Percentiles rank a stretch among this genome's conserved stretches.
Conservation (phyloP, 2,888 invertebrate genomes). For the Diadegma fenestrale region DNA sequence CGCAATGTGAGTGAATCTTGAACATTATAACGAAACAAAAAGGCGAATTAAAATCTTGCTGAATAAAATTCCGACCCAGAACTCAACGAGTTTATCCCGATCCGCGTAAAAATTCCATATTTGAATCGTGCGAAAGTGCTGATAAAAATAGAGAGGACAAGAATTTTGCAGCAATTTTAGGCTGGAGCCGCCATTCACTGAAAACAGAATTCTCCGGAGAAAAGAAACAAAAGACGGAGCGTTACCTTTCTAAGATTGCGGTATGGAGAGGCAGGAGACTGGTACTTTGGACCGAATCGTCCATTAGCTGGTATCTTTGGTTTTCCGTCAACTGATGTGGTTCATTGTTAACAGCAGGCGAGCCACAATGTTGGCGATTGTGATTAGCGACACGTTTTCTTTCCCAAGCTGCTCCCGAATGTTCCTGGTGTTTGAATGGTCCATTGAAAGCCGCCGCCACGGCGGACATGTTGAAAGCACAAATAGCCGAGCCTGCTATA, state of each 20-base stretch:
- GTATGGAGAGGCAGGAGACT: conserved; percentile 90
- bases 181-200: too few species aligned
- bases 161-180: too few species aligned
- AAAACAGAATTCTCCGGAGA: background rate
- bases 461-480: conserved; percentile 94
- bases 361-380: conserved; percentile 85
- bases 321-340: conserved; percentile 11
- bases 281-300: conserved; percentile 92
- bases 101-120: too few species aligned
- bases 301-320: conserved; percentile 93
- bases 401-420: conserved; percentile 92
- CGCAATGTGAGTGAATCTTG: conserved; percentile 90
- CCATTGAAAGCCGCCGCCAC: conserved; percentile 94
- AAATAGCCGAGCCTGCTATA: conserved; percentile 96
- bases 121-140: too few species aligned
- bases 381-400: conserved; percentile 85
- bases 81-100: too few species aligned
- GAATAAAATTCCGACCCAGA: too few species aligned
- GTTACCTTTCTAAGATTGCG: conserved; percentile 88
- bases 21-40: background rate
- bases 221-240: background rate
- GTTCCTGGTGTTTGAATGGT: conserved; percentile 93
- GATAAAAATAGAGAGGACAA: too few species aligned
- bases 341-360: conserved; percentile 67
- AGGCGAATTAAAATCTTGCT: background rate